Evolutionary conservation across 2,888 invertebrate genomes (phyloP).

Genomic region (Kryphioiulus occultus): DNA sequence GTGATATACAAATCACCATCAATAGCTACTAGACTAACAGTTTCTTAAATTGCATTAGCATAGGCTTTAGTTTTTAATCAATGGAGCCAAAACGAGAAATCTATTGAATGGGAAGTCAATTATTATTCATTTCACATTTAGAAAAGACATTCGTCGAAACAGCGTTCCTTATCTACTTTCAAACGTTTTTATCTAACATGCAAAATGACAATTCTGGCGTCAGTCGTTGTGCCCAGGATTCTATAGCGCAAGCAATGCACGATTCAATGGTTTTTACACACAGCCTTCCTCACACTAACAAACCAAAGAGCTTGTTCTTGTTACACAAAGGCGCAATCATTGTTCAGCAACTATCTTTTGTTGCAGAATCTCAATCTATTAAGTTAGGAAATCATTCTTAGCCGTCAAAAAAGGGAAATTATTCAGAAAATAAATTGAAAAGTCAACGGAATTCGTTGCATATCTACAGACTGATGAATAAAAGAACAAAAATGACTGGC

Average conservation of each 20-base stretch:
- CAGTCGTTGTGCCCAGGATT: neutral
- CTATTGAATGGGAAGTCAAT: slow-evolving; percentile 5
- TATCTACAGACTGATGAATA: neutral
- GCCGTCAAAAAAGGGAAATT: neutral
- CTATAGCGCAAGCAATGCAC: neutral
- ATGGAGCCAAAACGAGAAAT: neutral
- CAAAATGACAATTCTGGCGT: slow-evolving; percentile 5
- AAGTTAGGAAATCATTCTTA: neutral
- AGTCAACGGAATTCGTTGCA: neutral
- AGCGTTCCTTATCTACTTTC: neutral
- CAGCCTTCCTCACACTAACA: neutral
- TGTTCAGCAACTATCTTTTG: slow-evolving; percentile 5
- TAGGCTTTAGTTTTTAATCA: neutral
- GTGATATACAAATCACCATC: neutral
- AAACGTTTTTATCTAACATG: neutral
- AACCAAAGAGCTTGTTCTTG: neutral
- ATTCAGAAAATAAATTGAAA: neutral
- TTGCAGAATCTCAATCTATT: neutral
- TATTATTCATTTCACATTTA: slow-evolving; percentile 5
- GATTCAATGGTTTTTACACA: neutral
- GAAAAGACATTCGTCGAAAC: slow-evolving; percentile 5
- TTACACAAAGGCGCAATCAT: neutral
- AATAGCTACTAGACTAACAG: neutral
- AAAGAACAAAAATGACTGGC: neutral
- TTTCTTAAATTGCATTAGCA: slow-evolving; percentile 5